Evolutionary conservation across 2,888 invertebrate species (phyloP).

Genomic region (Caenorhabditis japonica): DNA sequence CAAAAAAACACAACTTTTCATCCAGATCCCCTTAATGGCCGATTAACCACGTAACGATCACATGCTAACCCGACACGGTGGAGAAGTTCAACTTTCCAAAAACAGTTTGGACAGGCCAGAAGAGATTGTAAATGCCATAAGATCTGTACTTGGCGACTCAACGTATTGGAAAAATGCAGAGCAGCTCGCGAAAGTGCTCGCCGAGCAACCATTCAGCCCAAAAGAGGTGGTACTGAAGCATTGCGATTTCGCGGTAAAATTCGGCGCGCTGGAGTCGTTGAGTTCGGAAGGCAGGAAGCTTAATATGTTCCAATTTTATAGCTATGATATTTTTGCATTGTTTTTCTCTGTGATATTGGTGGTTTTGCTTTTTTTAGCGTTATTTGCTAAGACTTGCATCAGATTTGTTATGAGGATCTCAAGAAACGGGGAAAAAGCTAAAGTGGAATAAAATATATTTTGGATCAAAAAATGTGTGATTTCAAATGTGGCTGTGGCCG

Average conservation of each 20-base stretch:
- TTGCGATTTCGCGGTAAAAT: constrained; percentile 38
- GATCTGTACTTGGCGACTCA: constrained; percentile 21
- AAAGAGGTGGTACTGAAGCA: constrained; percentile 50
- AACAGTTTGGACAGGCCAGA: constrained; percentile 8
- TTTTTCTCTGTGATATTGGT: too few relatives aligned
- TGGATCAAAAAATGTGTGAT: too few relatives aligned
- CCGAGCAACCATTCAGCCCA: constrained; percentile 33
- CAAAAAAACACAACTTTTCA: constrained; percentile 16
- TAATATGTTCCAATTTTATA: constrained; percentile 44
- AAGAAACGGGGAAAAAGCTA: too few relatives aligned
- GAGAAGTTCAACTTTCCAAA: constrained; percentile 36
- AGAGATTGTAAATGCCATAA: constrained; percentile 26
- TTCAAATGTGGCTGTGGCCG: too few relatives aligned
- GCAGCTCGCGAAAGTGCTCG: constrained; percentile 25
- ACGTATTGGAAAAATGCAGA: constrained; percentile 32
- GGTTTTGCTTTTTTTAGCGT: constrained; percentile 2
- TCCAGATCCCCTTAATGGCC: constrained; percentile 44
- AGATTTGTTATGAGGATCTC: too few relatives aligned
- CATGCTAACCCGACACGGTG: constrained; percentile 53
- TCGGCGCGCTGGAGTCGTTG: constrained; percentile 29
- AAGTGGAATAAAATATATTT: too few relatives aligned
- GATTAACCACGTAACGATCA: constrained; percentile 52
- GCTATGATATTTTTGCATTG: too few relatives aligned
- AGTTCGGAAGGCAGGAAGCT: constrained; percentile 39
- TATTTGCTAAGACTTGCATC: too few relatives aligned